Base-by-base conservation (phyloP, 2,888 invertebrate genomes). In the Syrista parreyssii region DNA sequence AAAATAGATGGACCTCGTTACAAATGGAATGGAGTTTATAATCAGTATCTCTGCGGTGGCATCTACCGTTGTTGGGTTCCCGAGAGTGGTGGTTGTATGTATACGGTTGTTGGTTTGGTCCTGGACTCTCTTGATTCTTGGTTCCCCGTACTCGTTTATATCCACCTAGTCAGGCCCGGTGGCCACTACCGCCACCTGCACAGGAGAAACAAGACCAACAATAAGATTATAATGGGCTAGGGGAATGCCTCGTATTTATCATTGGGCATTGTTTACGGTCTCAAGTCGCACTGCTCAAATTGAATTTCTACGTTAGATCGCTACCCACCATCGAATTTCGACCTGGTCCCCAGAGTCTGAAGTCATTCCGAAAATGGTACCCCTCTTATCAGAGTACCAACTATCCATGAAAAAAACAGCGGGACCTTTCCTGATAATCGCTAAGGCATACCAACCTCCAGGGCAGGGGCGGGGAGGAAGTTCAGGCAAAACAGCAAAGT, bases 21-120 rank as follows among this genome's bases (percentile, higher is more conserved):
- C 90, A 91, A 91, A 91, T 91, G 91, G 88, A 91, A 90, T 90
- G 90, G 90, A 90, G 88, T 91, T 90, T 89, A 90, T 90, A 91
- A 90, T 91, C 88, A 87, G 89, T 90, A 90, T 91, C 90, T 91
- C 87, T 81, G 81, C 84, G 86, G 86, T 88, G 88, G 88, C 89
- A 90, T 91, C 90, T 89, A 85, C 85, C 82, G 82, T 83, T 84
- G 84, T 83, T 84, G 86, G 55, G 55, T 23, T 55, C 55, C 55
- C 55, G 80, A 75, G 78, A 74, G 74, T 33, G 75, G 80, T 72
- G 31, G 55, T 36, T 74, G 23, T 35, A 33, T 23, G 23, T 23
- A 35, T 30, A 35, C 74, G 23, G 35, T 23, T 35, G 74, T 55
- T 55, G 35, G 71, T 71, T 69, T 81, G 83, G 77, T 79, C 81